phyloP scores from a whole-genome alignment of 2,797 vertebrate genomes.

The Sebastes kiyomatsui region DNA sequence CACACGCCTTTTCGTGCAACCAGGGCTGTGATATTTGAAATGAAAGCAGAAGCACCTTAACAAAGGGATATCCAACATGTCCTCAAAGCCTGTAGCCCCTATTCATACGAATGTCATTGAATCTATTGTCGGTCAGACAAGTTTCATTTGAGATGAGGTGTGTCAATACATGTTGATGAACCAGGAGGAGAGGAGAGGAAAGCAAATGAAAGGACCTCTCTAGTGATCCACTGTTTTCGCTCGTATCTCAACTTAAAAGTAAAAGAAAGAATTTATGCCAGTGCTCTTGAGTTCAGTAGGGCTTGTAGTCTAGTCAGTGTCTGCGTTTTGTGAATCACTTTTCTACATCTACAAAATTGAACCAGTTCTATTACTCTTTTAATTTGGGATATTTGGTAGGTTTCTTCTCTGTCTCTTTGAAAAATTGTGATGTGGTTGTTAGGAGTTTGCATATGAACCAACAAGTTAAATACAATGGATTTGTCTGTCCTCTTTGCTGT shows the following conservation, averaged over 20 bases:
- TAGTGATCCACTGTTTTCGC: neutral
- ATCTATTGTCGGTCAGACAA: neutral
- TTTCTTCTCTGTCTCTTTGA: neutral
- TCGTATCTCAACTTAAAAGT: neutral
- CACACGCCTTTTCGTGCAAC: fast-evolving
- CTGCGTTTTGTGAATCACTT: neutral
- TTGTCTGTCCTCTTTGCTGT: neutral
- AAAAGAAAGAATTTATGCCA: neutral
- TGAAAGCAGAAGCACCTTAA: neutral
- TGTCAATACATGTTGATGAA: neutral
- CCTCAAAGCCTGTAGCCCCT: too few species aligned
- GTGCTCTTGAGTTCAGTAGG: too few species aligned
- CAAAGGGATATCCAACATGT: neutral
- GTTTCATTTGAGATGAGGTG: neutral
- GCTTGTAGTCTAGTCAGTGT: neutral
- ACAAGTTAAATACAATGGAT: neutral
- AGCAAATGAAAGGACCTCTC: neutral
- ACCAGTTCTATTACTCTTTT: neutral
- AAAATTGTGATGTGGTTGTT: neutral
- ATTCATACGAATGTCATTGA: neutral
- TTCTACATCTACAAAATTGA: neutral
- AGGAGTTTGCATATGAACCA: neutral
- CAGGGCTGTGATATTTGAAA: neutral
- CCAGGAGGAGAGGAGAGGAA: neutral
- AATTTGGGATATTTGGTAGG: neutral